phyloP scores from a whole-genome alignment of 2,797 vertebrate genomes.

The Apogon hyalosoma region DNA sequence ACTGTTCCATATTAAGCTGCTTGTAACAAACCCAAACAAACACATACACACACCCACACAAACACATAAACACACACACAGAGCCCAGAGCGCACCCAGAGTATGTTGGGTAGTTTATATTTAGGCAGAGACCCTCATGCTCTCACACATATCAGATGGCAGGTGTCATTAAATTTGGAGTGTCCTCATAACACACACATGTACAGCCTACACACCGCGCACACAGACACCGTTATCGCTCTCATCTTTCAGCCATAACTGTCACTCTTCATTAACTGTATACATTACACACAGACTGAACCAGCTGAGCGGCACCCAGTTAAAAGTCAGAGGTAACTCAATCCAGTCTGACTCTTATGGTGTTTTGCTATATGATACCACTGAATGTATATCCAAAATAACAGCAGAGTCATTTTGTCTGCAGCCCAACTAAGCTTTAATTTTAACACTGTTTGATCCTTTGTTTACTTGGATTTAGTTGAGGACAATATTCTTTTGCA shows the following conservation, averaged over 20 bases:
- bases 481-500: neutral
- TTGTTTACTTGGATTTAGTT: neutral
- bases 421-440: neutral
- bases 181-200: constrained; percentile 14
- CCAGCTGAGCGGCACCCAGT: constrained; percentile 7
- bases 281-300: constrained; percentile 5
- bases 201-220: neutral
- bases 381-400: constrained; percentile 31
- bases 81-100: neutral
- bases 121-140: constrained; percentile 19
- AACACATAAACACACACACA: neutral
- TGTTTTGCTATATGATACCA: constrained; percentile 46
- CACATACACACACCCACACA: constrained; percentile 1
- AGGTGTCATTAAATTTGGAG: constrained; percentile 33
- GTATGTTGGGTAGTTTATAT: constrained; percentile 28
- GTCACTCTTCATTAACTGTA: constrained; percentile 51
- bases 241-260: constrained; percentile 33
- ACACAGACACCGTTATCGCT: constrained; percentile 11
- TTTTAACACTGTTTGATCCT: neutral
- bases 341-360: constrained; percentile 14
- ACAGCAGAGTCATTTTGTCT: constrained; percentile 2
- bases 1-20: neutral
- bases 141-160: constrained; percentile 39
- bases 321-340: constrained; percentile 20
- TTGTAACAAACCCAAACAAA: neutral